Evolutionary conservation across 2,888 invertebrate species (phyloP).

Genomic region (Papilio demoleus): DNA sequence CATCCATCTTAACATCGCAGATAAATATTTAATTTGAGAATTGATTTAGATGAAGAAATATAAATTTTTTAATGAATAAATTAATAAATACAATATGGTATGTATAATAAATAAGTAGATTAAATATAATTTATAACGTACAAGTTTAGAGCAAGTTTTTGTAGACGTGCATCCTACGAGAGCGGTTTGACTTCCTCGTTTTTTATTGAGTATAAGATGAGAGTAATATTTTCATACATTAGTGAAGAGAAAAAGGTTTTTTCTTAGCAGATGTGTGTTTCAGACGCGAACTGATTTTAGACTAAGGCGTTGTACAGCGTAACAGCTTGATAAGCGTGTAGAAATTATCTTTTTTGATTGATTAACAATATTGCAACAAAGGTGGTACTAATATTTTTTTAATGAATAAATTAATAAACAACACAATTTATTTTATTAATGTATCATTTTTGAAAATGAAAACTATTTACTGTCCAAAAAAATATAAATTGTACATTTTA

Average conservation of each 20-base stretch:
- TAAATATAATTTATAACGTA: not conserved
- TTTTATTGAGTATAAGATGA: not conserved
- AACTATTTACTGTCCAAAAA: too few species aligned
- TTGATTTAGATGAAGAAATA: too few species aligned
- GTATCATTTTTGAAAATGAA: too few species aligned
- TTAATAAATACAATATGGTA: not conserved
- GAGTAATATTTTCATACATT: not conserved
- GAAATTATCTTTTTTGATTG: conserved; percentile 51
- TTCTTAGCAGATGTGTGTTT: conserved; percentile 46
- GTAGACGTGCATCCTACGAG: conserved; percentile 1
- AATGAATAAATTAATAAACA: too few species aligned
- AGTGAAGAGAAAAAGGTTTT: conserved; percentile 43
- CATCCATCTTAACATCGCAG: too few species aligned
- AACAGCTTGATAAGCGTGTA: conserved; percentile 60
- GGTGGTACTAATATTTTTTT: not conserved
- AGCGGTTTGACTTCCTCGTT: conserved; percentile 3
- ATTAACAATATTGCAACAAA: conserved; percentile 5
- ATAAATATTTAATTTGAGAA: too few species aligned
- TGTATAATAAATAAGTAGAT: not conserved
- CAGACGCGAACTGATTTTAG: conserved; percentile 55
- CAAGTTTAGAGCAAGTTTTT: not conserved
- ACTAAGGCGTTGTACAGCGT: conserved; percentile 51
- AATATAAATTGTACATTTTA: too few species aligned
- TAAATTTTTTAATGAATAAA: not conserved
- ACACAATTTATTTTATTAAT: too few species aligned